These are phyloP conservation scores for Ceratina australensis DNA, from an alignment of 1,140 invertebrate genomes.

Conservation along the genomic window DNA sequence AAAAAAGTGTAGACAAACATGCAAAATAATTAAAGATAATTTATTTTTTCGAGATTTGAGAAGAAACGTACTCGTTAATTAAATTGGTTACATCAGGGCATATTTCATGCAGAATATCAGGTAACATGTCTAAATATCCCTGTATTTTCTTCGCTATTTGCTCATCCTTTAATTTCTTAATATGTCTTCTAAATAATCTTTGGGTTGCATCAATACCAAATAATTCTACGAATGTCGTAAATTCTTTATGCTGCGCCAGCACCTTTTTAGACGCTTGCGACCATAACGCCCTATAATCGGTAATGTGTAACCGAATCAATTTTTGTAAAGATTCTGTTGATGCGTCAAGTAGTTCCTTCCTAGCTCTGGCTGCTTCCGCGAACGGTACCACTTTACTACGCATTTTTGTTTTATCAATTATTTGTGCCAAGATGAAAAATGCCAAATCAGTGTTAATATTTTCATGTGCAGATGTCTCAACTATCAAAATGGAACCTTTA, in stretches of 20 bases:
- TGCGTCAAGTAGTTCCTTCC: slow-evolving; percentile 93
- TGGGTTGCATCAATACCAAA: slow-evolving; percentile 93
- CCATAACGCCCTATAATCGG: slow-evolving; percentile 93
- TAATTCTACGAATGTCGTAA: slow-evolving; percentile 93
- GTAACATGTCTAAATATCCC: slow-evolving; percentile 89
- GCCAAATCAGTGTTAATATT: slow-evolving; percentile 98
- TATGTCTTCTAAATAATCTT: slow-evolving; percentile 89
- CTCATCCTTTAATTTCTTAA: slow-evolving; percentile 92
- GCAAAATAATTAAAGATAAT: not conserved
- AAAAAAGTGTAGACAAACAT: slow-evolving; percentile 17
- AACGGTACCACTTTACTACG: slow-evolving; percentile 86
- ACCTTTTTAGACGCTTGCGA: slow-evolving; percentile 91
- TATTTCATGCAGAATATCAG: slow-evolving; percentile 89
- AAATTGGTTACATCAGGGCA: slow-evolving; percentile 89
- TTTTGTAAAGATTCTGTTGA: slow-evolving; percentile 93
- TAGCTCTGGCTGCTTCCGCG: slow-evolving; percentile 90
- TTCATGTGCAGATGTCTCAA: slow-evolving; percentile 97
- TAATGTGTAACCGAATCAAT: slow-evolving; percentile 90
- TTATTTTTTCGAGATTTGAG: too few relatives aligned
- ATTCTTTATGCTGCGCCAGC: slow-evolving; percentile 92
- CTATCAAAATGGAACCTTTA: slow-evolving; percentile 91
- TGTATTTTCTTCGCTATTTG: slow-evolving; percentile 90
- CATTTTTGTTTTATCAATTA: slow-evolving; percentile 89
- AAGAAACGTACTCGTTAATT: slow-evolving; percentile 83
- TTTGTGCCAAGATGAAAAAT: slow-evolving; percentile 94